Evolutionary conservation across 2,113 vertebrate species (phyloP).

Genomic region (Actenoides hombroni): DNA sequence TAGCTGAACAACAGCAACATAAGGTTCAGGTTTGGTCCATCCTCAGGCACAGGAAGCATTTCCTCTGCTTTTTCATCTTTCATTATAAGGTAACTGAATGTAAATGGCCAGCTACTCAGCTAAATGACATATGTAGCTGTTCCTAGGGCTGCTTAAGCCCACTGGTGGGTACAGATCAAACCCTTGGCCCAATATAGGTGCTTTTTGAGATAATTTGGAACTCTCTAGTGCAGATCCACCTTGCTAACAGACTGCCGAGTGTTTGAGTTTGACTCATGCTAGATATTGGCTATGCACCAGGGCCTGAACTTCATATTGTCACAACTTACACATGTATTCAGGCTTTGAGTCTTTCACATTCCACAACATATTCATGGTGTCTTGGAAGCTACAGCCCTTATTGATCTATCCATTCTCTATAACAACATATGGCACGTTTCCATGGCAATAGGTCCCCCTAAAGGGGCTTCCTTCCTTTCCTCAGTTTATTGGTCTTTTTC

Average conservation of each 20-base stretch:
- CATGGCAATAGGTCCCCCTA: constrained; percentile 24
- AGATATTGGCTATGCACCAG: not conserved
- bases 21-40: not conserved
- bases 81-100: not conserved
- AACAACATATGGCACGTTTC: not conserved
- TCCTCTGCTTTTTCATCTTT: not conserved
- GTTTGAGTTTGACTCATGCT: not conserved
- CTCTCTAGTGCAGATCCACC: not conserved
- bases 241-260: not conserved
- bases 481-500: constrained; percentile 20
- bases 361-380: not conserved
- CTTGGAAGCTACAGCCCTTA: constrained; percentile 32
- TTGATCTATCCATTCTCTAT: constrained; percentile 3
- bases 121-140: not conserved
- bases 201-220: not conserved
- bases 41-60: not conserved
- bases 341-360: constrained; percentile 12
- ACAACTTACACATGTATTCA: not conserved
- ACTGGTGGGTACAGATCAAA: not conserved
- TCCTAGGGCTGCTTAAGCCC: not conserved
- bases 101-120: not conserved
- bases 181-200: not conserved
- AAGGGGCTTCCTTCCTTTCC: constrained; percentile 28
- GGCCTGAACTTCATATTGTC: not conserved
- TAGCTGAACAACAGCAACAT: not conserved